Evolutionary conservation across 2,888 invertebrate genomes (phyloP).

Genomic region (Morpho helenor): DNA sequence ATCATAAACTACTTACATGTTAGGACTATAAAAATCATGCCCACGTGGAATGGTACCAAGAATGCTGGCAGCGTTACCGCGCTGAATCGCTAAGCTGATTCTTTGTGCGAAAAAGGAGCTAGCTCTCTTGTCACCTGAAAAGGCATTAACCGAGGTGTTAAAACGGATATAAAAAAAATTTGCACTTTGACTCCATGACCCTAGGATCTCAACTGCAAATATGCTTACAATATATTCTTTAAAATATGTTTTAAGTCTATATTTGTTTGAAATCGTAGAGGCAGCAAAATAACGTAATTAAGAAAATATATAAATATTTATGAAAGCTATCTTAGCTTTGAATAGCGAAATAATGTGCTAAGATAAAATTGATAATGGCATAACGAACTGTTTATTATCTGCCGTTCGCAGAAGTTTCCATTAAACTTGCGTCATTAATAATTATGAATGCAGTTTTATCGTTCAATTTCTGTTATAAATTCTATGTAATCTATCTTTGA

Average conservation of each 20-base stretch:
- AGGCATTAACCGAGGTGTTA: no score
- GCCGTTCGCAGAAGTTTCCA: conserved; percentile 6
- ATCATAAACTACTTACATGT: no score
- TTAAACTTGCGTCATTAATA: conserved; percentile 13
- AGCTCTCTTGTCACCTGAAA: no score
- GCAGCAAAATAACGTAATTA: neutral
- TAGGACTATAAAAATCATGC: no score
- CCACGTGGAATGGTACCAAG: no score
- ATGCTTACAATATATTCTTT: neutral
- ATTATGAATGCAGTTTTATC: conserved; percentile 9
- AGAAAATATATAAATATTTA: conserved; percentile 8
- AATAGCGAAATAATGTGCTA: conserved; percentile 1
- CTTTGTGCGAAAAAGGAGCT: no score
- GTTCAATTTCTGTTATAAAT: conserved; percentile 3
- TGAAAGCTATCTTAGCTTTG: conserved; percentile 1
- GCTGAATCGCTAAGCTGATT: no score
- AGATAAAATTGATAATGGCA: conserved; percentile 6
- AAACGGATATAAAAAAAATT: no score
- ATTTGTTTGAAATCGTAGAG: neutral
- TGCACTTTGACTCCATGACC: no score
- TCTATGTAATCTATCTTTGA: no score
- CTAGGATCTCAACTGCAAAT: no score
- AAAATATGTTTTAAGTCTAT: neutral
- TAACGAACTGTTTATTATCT: conserved; percentile 8
- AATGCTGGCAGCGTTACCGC: no score